phyloP scores from a whole-genome alignment of 2,113 vertebrate species.

The Paraplagusia blochii region DNA sequence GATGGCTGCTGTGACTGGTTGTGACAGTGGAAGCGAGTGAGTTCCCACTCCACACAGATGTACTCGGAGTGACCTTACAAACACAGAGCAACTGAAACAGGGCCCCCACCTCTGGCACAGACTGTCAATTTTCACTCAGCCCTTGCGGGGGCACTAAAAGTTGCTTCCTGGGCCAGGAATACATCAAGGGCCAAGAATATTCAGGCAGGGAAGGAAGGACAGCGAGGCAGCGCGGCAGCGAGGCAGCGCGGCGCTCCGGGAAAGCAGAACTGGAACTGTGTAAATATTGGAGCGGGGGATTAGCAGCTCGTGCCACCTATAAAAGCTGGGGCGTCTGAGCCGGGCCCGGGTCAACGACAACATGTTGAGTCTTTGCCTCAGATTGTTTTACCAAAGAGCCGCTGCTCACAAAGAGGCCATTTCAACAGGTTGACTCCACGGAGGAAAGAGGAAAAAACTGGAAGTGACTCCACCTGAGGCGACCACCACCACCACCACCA shows the following conservation, averaged over 20 bases:
- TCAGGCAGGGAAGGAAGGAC: conserved; percentile 53
- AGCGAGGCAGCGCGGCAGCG: conserved; percentile 62
- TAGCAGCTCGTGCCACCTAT: conserved; percentile 70
- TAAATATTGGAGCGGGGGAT: conserved; percentile 72
- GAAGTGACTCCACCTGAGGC: conserved; percentile 41
- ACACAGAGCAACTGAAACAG: conserved; percentile 69
- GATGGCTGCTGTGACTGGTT: conserved; percentile 72
- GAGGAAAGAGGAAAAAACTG: conserved; percentile 45
- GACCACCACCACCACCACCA: no score
- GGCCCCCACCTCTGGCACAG: conserved; percentile 62
- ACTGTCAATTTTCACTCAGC: conserved; percentile 71
- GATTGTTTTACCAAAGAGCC: conserved; percentile 61
- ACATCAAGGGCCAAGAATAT: conserved; percentile 74
- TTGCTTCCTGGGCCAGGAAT: conserved; percentile 71
- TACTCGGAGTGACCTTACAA: conserved; percentile 79
- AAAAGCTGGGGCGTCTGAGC: conserved; percentile 64
- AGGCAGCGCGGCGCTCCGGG: conserved; percentile 68
- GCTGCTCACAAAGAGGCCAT: conserved; percentile 60
- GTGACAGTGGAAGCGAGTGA: conserved; percentile 72
- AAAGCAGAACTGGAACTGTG: conserved; percentile 69
- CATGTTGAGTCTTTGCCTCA: conserved; percentile 53
- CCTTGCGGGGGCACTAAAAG: conserved; percentile 70
- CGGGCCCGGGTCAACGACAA: conserved; percentile 56
- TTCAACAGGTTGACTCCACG: conserved; percentile 63
- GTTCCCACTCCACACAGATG: conserved; percentile 75